These are phyloP conservation scores for Dolichopus griseipennis DNA, from an alignment of 2,888 invertebrate species.

Conservation along the genomic window DNA sequence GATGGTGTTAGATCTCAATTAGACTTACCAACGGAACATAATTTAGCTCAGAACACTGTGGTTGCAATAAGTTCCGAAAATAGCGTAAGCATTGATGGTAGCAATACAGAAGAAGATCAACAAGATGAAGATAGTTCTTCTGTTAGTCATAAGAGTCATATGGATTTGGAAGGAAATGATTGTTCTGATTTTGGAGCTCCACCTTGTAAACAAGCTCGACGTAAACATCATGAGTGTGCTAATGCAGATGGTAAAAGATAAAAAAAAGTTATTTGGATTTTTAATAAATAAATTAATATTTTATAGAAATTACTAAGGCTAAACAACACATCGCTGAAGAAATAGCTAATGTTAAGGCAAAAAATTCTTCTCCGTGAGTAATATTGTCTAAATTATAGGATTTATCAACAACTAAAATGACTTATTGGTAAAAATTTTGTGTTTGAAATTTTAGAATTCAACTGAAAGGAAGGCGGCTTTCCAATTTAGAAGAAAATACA, in stretches of 20 bases:
- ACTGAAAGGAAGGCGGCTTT: constrained; percentile 36
- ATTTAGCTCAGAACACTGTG: constrained; percentile 45
- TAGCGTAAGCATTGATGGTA: constrained; percentile 71
- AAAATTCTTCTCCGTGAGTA: neutral
- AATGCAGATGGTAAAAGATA: constrained; percentile 29
- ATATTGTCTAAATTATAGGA: neutral
- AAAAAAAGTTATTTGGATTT: neutral
- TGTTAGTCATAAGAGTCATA: constrained; percentile 43
- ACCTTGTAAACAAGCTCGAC: constrained; percentile 47
- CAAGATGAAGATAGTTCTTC: constrained; percentile 52
- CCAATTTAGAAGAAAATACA: constrained; percentile 31
- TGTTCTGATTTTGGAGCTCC: constrained; percentile 45
- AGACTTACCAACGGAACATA: constrained; percentile 38
- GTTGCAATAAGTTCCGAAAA: constrained; percentile 64
- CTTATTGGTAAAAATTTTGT: neutral
- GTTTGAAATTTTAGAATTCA: constrained; percentile 18
- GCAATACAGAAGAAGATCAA: constrained; percentile 69
- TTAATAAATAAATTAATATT: neutral
- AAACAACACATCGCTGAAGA: constrained; percentile 31
- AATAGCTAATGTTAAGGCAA: neutral
- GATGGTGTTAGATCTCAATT: constrained; percentile 46
- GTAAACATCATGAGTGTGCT: constrained; percentile 35
- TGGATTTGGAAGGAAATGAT: constrained; percentile 42
- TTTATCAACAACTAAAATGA: no score
- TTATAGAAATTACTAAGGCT: constrained; percentile 26